phyloP scores from a whole-genome alignment of 2,113 vertebrate genomes.

The Cromileptes altivelis region DNA sequence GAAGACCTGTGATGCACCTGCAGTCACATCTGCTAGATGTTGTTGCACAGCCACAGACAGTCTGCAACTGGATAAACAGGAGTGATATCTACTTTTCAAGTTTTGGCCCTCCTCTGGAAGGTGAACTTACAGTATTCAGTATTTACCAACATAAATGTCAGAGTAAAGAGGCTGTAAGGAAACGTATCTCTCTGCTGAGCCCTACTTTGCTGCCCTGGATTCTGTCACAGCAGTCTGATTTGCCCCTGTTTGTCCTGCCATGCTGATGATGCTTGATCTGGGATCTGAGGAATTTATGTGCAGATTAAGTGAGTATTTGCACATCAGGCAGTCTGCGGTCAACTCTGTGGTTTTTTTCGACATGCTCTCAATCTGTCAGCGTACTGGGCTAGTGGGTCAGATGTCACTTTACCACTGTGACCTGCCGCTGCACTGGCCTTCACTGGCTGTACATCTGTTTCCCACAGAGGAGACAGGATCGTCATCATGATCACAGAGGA shows the following conservation, averaged over 20 bases:
- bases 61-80: not conserved
- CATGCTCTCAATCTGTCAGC: constrained; percentile 40
- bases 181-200: constrained; percentile 9
- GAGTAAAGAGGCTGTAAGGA: constrained; percentile 4
- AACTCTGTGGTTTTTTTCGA: constrained; percentile 16
- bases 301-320: constrained; percentile 58
- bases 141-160: constrained; percentile 3
- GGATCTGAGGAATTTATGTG: constrained; percentile 57
- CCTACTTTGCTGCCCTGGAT: constrained; percentile 67
- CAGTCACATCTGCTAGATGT: not conserved
- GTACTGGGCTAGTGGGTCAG: constrained; percentile 63
- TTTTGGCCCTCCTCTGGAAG: not conserved
- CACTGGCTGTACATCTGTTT: constrained; percentile 41
- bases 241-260: not conserved
- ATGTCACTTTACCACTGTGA: constrained; percentile 30
- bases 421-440: constrained; percentile 32
- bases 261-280: constrained; percentile 46
- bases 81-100: not conserved
- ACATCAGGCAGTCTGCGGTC: constrained; percentile 18
- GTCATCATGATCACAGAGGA: not conserved
- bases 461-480: not conserved
- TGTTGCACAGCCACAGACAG: not conserved
- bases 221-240: constrained; percentile 16
- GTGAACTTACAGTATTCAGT: not conserved
- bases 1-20: constrained; percentile 33